Base-by-base conservation (phyloP, 2,113 vertebrate genomes). In the Cephalophus harveyi region DNA sequence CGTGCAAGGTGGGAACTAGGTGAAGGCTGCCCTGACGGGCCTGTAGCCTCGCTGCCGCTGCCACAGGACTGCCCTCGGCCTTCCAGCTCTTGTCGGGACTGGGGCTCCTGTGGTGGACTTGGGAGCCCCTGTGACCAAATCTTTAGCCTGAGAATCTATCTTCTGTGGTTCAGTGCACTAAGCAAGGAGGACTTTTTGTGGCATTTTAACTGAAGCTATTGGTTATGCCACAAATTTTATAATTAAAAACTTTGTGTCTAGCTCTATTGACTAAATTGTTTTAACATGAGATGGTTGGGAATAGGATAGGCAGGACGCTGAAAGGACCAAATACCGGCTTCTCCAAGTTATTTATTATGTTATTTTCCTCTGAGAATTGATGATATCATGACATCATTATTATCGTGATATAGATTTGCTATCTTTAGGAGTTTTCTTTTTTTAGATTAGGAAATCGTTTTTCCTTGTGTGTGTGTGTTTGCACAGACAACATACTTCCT, bases 201-300 rank as follows among this genome's bases (percentile, higher is more conserved):
- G 67, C 30, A 43, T 94, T 93, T 94, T 36, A 52, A 89, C 50
- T 14, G 46, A 28, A 60, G 28, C 36, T 96, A 40, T 62, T 74
- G 83, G 43, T 19, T 82, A 25, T 78, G 67, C 83, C 55, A 17
- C 91, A 71, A 1, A 50, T 59, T 64, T 87, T 95, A 78, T 89
- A 83, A 93, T 89, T 96, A 81, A 92, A 89, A 92, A 64, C 71
- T 81, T 81, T 88, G n/a, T 59, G 52, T 92, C 28, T 48, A n/a
- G 54, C 25, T 23, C 55, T 71, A 4, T 7, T 33, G 90, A 93
- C 19, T 79, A 36, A 21, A 87, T 89, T 30, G n/a, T 84, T 95
- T 87, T 59, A 89, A 71, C 59, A 76, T 82, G 55, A 78, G 48
- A 48, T 83, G 43, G 88, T 74, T 94, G 79, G 50, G 87, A 93